A percentile compares a stretch with the other conserved stretches of the same genome.
These are phyloP conservation scores for Sinodicranocentrus sp. DNA, from an alignment of 2,888 invertebrate genomes.

Conservation along the genomic window DNA sequence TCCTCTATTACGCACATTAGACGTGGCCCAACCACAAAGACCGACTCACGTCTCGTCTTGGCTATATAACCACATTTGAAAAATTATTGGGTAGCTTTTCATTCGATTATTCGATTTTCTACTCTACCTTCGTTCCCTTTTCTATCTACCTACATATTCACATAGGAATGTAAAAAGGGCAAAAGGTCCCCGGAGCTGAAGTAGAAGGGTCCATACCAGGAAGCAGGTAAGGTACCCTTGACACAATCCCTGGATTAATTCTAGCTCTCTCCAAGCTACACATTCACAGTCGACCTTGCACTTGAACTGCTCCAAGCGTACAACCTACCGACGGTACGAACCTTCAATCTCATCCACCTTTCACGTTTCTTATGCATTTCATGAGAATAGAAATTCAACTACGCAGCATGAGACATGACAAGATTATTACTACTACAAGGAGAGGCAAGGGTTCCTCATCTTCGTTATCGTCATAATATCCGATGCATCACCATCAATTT, in stretches of 20 bases:
- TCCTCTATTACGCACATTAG: slow-evolving; percentile 35
- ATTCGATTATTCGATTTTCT: slow-evolving; percentile 52
- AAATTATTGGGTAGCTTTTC: slow-evolving; percentile 50
- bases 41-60: slow-evolving; percentile 51
- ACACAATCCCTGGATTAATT: neutral
- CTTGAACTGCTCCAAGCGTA: slow-evolving; percentile 60
- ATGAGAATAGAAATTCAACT: slow-evolving; percentile 33
- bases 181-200: slow-evolving; percentile 40
- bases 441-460: slow-evolving; percentile 29
- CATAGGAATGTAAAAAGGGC: slow-evolving; percentile 7
- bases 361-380: slow-evolving; percentile 35
- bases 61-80: slow-evolving; percentile 27
- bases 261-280: neutral
- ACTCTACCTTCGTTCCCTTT: neutral
- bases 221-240: slow-evolving; percentile 38
- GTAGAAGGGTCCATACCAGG: slow-evolving; percentile 61
- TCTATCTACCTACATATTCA: neutral
- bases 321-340: neutral
- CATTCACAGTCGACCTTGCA: slow-evolving; percentile 51
- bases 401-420: slow-evolving; percentile 56
- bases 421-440: slow-evolving; percentile 46
- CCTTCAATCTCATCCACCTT: slow-evolving; percentile 24
- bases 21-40: slow-evolving; percentile 38
- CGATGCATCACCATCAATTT: slow-evolving; percentile 6
- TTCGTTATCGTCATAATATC: neutral